A percentile compares a stretch with the other conserved stretches of the same genome.
Conservation (phyloP, 2,888 invertebrate genomes). For the Caenorhabditis afra region DNA sequence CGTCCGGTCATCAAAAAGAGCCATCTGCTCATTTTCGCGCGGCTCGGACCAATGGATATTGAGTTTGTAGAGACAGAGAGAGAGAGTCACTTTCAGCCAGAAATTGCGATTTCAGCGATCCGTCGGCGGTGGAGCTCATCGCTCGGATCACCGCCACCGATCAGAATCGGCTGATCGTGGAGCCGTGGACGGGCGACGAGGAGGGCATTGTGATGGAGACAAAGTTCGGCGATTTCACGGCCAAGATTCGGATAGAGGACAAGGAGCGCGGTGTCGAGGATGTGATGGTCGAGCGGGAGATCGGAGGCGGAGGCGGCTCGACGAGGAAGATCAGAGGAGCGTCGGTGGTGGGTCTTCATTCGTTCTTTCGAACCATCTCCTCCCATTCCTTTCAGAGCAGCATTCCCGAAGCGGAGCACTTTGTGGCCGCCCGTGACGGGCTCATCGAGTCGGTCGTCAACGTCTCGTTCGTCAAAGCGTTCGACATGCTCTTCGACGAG, state of each 20-base stretch:
- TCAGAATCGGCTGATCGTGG: conserved; percentile 28
- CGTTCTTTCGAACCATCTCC: no score
- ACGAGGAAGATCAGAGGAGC: conserved; percentile 5
- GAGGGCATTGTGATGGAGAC: conserved; percentile 39
- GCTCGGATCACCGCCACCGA: conserved; percentile 29
- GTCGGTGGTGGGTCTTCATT: conserved; percentile 21
- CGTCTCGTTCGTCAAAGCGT: conserved; percentile 19
- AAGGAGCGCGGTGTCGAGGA: conserved; percentile 9
- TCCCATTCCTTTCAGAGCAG: conserved; percentile 28
- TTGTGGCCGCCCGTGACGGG: conserved; percentile 42
- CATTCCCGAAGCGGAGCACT: conserved; percentile 43
- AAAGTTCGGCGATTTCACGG: conserved; percentile 45
- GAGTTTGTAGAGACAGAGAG: no score
- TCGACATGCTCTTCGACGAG: conserved; percentile 37
- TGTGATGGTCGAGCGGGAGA: conserved; percentile 2
- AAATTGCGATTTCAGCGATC: conserved; percentile 30
- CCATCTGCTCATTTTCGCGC: conserved; percentile 34
- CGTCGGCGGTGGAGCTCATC: conserved; percentile 20
- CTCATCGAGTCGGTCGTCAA: conserved; percentile 30
- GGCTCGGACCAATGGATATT: conserved; percentile 42
- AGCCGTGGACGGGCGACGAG: conserved; percentile 24
- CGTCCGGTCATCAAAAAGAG: conserved; percentile 13
- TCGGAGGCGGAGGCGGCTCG: conserved; percentile 1
- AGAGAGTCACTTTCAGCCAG: background rate
- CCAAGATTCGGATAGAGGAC: conserved; percentile 28